These are phyloP conservation scores for Homarus americanus DNA, from an alignment of 1,140 invertebrate species.

Conservation along the genomic window DNA sequence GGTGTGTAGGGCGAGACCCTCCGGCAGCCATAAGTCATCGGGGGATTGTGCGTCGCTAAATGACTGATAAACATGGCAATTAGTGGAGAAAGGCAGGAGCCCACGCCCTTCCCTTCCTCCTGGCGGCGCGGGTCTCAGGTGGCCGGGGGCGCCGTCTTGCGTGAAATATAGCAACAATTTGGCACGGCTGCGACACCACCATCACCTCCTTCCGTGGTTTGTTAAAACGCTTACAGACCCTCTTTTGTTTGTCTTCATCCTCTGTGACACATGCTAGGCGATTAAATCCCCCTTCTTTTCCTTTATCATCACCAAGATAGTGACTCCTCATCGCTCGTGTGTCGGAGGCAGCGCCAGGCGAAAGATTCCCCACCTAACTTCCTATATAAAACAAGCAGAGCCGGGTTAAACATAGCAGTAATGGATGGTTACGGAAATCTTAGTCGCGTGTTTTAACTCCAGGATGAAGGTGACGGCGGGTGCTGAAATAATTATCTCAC, in stretches of 20 bases:
- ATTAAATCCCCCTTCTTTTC: constrained; percentile 6
- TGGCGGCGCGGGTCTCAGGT: neutral
- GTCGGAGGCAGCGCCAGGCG: neutral
- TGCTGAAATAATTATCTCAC: too few relatives aligned
- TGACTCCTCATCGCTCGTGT: constrained; percentile 2
- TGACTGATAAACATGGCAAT: constrained; percentile 62
- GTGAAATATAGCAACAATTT: constrained; percentile 60
- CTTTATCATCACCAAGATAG: neutral
- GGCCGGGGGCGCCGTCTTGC: constrained; percentile 27
- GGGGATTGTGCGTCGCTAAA: constrained; percentile 49
- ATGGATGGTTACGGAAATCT: too few relatives aligned
- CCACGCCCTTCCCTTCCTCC: constrained; percentile 67
- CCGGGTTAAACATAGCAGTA: too few relatives aligned
- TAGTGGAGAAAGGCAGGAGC: constrained; percentile 15
- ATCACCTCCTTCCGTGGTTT: constrained; percentile 35
- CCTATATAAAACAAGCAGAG: too few relatives aligned
- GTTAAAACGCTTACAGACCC: constrained; percentile 23
- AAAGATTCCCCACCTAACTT: neutral
- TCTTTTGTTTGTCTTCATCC: constrained; percentile 34
- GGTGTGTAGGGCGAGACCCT: constrained; percentile 6
- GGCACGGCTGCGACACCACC: constrained; percentile 9
- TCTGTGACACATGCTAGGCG: constrained; percentile 7
- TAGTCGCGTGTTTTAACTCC: too few relatives aligned
- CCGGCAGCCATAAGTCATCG: constrained; percentile 49
- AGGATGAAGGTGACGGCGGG: too few relatives aligned